Evolutionary conservation across 2,113 vertebrate genomes (phyloP).

Genomic region (Cricetomys ansorgei): DNA sequence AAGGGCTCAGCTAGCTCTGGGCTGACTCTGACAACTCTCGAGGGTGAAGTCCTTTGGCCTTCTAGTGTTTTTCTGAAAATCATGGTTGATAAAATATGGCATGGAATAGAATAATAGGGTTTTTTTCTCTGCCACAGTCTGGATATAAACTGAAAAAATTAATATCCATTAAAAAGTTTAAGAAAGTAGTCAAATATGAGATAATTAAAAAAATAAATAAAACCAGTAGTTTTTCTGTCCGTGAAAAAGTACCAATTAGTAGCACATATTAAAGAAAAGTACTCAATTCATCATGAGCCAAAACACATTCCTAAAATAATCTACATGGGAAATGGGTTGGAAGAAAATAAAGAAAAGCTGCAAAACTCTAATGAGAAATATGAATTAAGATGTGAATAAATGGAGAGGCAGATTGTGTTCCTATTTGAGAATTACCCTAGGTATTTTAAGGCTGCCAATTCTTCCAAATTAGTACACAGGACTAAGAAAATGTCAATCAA

Average conservation of each 20-base stretch:
- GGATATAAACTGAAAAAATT: slow-evolving; percentile 19
- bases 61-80: slow-evolving; percentile 17
- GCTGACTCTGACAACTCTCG: background rate
- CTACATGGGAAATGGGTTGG: slow-evolving; percentile 43
- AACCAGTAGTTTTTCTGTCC: background rate
- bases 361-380: slow-evolving; percentile 43
- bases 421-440: slow-evolving; percentile 40
- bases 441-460: slow-evolving; percentile 62
- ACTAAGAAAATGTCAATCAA: slow-evolving; percentile 52
- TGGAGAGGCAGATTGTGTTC: slow-evolving; percentile 35
- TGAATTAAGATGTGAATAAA: slow-evolving; percentile 61
- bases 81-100: background rate
- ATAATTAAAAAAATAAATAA: background rate
- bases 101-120: background rate
- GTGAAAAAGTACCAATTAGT: background rate
- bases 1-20: background rate
- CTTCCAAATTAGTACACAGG: slow-evolving; percentile 63
- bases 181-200: background rate
- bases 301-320: slow-evolving; percentile 46
- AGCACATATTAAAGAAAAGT: slow-evolving; percentile 51
- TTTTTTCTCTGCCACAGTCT: background rate
- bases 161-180: slow-evolving; percentile 31
- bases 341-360: slow-evolving; percentile 55
- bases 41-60: background rate
- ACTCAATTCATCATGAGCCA: slow-evolving; percentile 28